Percentiles rank a stretch among this genome's conserved stretches.
Conservation (phyloP, 2,797 vertebrate species). For the Agapornis canus region DNA sequence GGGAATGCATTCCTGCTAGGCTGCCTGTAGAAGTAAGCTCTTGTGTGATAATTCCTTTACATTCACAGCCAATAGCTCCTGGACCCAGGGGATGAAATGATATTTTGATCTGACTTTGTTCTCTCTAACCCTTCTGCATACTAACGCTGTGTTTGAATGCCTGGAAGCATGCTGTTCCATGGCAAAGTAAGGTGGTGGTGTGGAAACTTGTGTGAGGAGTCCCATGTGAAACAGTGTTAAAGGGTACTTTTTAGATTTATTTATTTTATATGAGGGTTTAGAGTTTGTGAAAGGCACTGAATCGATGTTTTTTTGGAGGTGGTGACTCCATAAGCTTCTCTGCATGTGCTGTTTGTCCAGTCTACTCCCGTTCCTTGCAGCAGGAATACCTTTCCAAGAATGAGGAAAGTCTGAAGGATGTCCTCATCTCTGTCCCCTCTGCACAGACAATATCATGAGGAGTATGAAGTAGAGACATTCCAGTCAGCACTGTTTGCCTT, state of each 20-base stretch:
- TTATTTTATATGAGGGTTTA: neutral
- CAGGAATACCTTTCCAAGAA: neutral
- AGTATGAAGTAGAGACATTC: neutral
- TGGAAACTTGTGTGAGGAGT: neutral
- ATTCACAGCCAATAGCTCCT: neutral
- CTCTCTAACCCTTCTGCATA: neutral
- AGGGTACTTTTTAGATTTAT: neutral
- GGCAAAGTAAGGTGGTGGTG: neutral
- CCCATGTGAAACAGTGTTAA: neutral
- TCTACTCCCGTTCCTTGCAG: neutral
- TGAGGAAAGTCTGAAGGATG: neutral
- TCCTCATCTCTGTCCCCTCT: neutral
- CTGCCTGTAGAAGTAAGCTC: neutral
- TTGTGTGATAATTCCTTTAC: slow-evolving; percentile 30
- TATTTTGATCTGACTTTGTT: slow-evolving; percentile 40
- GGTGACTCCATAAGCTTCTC: neutral
- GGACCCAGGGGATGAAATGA: neutral
- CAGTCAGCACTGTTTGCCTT: neutral
- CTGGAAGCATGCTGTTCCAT: neutral
- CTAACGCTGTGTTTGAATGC: neutral
- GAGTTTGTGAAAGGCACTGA: neutral
- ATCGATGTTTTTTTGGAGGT: neutral
- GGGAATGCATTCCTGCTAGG: neutral
- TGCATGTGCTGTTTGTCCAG: neutral
- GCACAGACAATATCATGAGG: accelerated